Base-by-base conservation (phyloP, 2,797 vertebrate genomes). In the Thaleichthys pacificus region DNA sequence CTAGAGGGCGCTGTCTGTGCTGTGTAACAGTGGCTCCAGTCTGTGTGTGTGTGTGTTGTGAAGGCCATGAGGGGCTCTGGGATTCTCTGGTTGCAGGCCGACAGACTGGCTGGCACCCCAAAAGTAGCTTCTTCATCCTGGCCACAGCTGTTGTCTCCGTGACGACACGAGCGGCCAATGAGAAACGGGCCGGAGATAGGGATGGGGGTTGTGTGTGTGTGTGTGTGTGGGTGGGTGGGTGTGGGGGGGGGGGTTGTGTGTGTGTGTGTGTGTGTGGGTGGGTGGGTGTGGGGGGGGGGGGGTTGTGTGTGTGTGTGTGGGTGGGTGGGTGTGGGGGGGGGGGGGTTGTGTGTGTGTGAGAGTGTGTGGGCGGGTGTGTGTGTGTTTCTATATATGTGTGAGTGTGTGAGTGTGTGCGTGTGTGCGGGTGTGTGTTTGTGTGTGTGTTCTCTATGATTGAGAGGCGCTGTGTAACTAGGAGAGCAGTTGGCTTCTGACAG, bases 41-140 rank as follows among this genome's bases (percentile, higher is more conserved):
- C 62, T 65, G 61, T 68, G 69, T 66, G 38, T 66, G 77, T 80
- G 83, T 90, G 85, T 83, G 84, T 83, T 84, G 73, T 82, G 89
- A 87, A 90, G 83, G 75, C 80, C 85, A 80, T 80, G 54, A 47
- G 80, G 82, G 84, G 91, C 90, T 86, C 82, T 81, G 92, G 89
- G 92, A 93, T 89, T 91, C 89, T 95, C 91, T 89, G 89, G 83
- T 89, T 93, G 93, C 94, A 94, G 89, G 91, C 92, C 90, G 93
- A 92, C 93, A 95, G 94, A 94, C 94, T 95, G 94, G 93, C 95
- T 94, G 95, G 95, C 95, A 95, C 94, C 94, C 94, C 91, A 89
- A 80, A 85, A 89, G 92, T 89, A 92, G 93, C 93, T 91, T 90
- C 92, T 94, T 93, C 93, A 95, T 93, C 93, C 93, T 88, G 80